Base-by-base conservation (phyloP, 2,113 vertebrate genomes). In the Oncorhynchus gorbuscha region DNA sequence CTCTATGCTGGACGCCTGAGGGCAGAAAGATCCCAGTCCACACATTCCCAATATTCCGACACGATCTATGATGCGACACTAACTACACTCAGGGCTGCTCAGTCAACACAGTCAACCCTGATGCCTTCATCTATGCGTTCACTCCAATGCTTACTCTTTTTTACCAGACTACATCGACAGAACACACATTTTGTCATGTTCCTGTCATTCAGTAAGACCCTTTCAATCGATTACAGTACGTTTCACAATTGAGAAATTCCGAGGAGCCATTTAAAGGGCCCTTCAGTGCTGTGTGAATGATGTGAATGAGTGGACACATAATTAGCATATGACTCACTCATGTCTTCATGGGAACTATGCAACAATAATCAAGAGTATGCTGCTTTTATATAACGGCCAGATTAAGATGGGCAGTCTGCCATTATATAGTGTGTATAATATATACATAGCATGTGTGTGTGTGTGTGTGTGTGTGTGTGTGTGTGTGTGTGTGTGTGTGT, bases 1-100 rank as follows among this genome's bases (percentile, higher is more conserved):
- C 81, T 99, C 98, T 73, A 99, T 96, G 84, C 97, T 98, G 75
- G 97, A 99, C 16, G 96, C 97, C 98, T 99, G 88, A 5, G 22
- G 51, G 16, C 14, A 55, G 51, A 55, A 22, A 7, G 59, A 22
- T 24, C 6, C 3, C 59, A n/a, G 59, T 62, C 18, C 59, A 22
- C 59, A 24, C 59, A 22, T 16, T 58, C 18, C 13, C 55, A 20
- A 20, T 20, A 58, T 58, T 20, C 20, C 55, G 0, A 18, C 55
- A 18, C 18, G 1, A 22, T 62, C n/a, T 62, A 13, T 24, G 59
- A 62, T 11, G 22, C 51, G 18, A 55, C 4, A 18, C 51, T 55
- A 3, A 55, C 12, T 18, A 18, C 5, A 14, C 51, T 18, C 51
- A 2, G 12, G 18, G 51, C 13, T 16, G 16, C 5, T 16, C 51